Evolutionary conservation across 2,797 vertebrate genomes (phyloP), one percentile per base, ranked within the genome.

Genomic region (Dryobates pubescens): DNA sequence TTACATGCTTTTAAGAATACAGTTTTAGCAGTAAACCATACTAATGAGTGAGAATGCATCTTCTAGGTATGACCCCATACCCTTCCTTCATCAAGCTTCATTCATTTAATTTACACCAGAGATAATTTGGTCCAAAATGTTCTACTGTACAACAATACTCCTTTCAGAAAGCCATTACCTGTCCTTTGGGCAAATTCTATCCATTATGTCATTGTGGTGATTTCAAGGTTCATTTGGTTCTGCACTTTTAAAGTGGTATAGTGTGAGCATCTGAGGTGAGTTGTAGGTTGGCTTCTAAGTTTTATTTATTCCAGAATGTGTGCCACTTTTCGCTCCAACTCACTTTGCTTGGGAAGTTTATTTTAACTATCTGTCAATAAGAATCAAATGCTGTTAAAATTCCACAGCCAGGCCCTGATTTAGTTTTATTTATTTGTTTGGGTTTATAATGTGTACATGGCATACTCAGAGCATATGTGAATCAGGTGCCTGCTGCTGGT

Each of bases 311-410:
- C 76, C 45, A 89, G 58, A 77, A 69, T 1, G 1, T 19, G 51
- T 79, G 64, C 7, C 70, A 27, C 53, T 45, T 61, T 85, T 83
- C 86, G 43, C 56, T 49, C 43, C 77, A 78, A 59, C 29, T 81
- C 34, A n/a, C 22, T 85, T 82, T 32, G 61, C 43, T 72, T 18
- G 8, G 4, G 17, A 53, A 90, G 20, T 36, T 88, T 62, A 82
- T 80, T 92, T 94, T 87, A 90, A 63, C 79, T 72, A 69, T 34
- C 38, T 61, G 9, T 24, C 84, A 75, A 24, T 70, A 81, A 89
- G 38, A 86, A 86, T 63, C 53, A 68, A 67, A 80, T 7, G 64
- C 26, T 17, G 10, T 54, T 69, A 41, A 58, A 89, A 61, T 24
- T 6, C 34, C 7, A 4, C 29, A 68, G 65, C 12, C 32, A 10